Percentiles rank a stretch among this genome's conserved stretches.
phyloP scores from a whole-genome alignment of 1,140 invertebrate genomes.

The Diabrotica undecimpunctata region DNA sequence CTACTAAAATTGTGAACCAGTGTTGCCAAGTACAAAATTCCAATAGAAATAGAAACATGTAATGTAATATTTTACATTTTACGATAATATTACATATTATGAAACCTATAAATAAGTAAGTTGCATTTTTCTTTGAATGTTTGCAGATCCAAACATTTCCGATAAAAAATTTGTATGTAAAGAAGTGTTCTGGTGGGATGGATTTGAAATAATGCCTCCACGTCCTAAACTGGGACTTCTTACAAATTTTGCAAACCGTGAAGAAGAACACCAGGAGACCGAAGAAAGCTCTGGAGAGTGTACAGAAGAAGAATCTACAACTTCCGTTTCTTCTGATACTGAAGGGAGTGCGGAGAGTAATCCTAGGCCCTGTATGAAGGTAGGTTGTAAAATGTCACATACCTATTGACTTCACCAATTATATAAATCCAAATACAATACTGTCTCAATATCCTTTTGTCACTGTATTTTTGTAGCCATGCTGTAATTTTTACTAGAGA shows the following conservation, averaged over 20 bases:
- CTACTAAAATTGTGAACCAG: no score
- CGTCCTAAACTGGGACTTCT: constrained; percentile 60
- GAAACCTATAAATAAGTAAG: no score
- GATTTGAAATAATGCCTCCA: constrained; percentile 60
- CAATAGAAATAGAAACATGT: no score
- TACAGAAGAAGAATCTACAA: constrained; percentile 33
- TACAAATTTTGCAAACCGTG: constrained; percentile 46
- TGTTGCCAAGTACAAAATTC: no score
- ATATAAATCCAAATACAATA: no score
- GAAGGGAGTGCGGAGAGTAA: constrained; percentile 35
- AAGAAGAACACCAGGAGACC: constrained; percentile 5
- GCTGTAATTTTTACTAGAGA: no score
- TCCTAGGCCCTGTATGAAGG: constrained; percentile 9
- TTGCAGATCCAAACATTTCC: constrained; percentile 14
- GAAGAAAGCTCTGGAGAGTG: constrained; percentile 33
- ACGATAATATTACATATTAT: no score
- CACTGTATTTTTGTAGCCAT: no score
- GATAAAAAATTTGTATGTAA: constrained; percentile 35
- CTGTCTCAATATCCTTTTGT: no score
- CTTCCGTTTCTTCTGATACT: constrained; percentile 25
- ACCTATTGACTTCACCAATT: no score
- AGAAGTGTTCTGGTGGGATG: constrained; percentile 68
- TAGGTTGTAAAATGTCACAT: background rate
- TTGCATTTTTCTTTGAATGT: background rate
- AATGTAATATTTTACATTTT: no score